Percentiles rank a stretch among this genome's conserved stretches.
Evolutionary conservation across 2,888 invertebrate species (phyloP).

Genomic region (Machimus atricapillus): DNA sequence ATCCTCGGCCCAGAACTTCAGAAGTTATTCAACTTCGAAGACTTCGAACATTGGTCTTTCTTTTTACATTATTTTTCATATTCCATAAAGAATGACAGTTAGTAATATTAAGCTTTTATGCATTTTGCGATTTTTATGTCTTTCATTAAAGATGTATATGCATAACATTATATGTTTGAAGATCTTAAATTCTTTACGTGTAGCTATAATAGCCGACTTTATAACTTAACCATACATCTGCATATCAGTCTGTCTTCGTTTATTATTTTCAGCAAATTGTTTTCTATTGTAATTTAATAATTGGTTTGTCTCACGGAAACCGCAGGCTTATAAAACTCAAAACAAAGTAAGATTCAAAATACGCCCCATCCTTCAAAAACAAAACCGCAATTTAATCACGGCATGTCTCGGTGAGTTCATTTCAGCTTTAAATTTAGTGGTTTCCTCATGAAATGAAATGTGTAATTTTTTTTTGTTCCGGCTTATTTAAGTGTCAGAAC

Average conservation of each 20-base stretch:
- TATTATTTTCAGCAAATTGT: background rate
- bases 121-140: too few species aligned
- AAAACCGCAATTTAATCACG: slow-evolving; percentile 27
- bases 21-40: too few species aligned
- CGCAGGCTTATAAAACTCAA: background rate
- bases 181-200: too few species aligned
- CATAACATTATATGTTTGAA: too few species aligned
- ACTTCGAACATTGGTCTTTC: too few species aligned
- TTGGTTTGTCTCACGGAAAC: background rate
- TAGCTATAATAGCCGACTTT: too few species aligned
- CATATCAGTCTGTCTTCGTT: background rate
- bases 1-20: too few species aligned
- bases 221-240: background rate
- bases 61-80: too few species aligned
- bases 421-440: background rate
- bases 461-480: background rate
- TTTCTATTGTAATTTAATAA: background rate
- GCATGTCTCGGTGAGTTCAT: background rate
- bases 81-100: too few species aligned
- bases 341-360: background rate
- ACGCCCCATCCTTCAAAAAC: background rate
- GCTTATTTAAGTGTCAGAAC: slow-evolving; percentile 18
- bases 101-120: too few species aligned
- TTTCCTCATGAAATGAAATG: background rate
- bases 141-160: too few species aligned